Evolutionary conservation across 2,113 vertebrate species (phyloP), one percentile per base, ranked within the genome.

Genomic region (Theristicus caerulescens): DNA sequence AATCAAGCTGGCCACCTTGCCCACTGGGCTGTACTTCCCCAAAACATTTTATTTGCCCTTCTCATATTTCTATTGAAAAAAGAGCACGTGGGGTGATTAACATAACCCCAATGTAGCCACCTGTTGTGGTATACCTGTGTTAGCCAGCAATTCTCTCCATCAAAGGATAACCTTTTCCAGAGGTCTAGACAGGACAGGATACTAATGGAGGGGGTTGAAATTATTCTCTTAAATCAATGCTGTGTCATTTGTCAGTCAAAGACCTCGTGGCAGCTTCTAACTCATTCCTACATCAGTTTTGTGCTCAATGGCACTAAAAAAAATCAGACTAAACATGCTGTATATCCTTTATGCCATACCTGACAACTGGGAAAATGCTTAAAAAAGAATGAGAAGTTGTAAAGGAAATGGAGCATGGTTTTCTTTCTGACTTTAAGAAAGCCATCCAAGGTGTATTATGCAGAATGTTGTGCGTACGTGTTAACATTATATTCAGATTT

Each of bases 381-480:
- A 25, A n/a, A 31, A 73, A 61, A 6, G 4, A 49, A 10, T 31
- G 8, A 19, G 5, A 5, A 29, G 5, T 2, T 61, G 8, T 22
- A 38, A 90, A 49, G 25, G 11, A 16, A 59, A 77, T 61, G 24
- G 10, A 46, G 4, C 7, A 42, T 32, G 3, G 4, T 27, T 88
- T 58, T 36, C 2, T 29, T 74, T 58, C 17, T 29, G 16, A 49
- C 25, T 44, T 67, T 19, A 34, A 38, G 10, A 24, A 79, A 74
- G 12, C 3, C 24, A 18, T 7, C 10, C 25, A 10, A 38, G 5
- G 5, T 31, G 21, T 22, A 16, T 58, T 1, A 0, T 17, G 4
- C 3, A 55, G 10, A 34, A 59, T 42, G 11, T 9, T 61, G 7
- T 24, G 3, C 0, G 1, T 36, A 44, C 4, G 12, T 25, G 5